Percentiles rank a stretch among this genome's conserved stretches.
Evolutionary conservation across 1,140 invertebrate genomes (phyloP).

Genomic region (Bombus difficillimus): DNA sequence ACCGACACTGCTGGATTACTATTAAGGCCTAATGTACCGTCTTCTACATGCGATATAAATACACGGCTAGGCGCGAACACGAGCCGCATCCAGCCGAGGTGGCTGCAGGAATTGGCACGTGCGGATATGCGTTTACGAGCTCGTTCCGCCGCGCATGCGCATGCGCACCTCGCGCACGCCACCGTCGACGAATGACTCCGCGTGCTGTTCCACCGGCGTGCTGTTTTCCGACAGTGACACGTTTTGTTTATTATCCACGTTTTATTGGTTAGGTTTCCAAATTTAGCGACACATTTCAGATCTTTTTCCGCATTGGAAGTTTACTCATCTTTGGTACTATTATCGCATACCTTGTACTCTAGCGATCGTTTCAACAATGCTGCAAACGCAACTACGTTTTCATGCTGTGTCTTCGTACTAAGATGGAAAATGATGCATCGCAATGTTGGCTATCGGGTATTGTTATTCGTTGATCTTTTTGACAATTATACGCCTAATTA

Average conservation of each 20-base stretch:
- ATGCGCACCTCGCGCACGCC: not conserved
- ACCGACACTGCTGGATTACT: constrained; percentile 35
- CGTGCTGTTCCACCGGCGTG: not conserved
- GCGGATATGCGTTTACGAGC: constrained; percentile 2
- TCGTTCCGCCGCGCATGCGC: not conserved
- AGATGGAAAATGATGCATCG: not conserved
- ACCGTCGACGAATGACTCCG: not conserved
- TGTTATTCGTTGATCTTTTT: not conserved
- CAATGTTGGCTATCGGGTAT: too few relatives aligned
- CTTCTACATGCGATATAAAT: constrained; percentile 39
- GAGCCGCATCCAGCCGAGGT: constrained; percentile 19
- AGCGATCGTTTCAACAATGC: not conserved
- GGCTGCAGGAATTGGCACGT: constrained; percentile 26
- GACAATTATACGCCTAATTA: not conserved
- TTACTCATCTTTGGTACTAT: not conserved
- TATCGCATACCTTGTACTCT: too few relatives aligned
- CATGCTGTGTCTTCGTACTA: not conserved
- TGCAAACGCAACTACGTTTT: not conserved
- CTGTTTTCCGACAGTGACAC: not conserved
- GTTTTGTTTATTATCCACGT: not conserved
- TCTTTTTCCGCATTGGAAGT: not conserved
- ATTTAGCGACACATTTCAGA: not conserved
- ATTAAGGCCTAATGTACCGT: constrained; percentile 23
- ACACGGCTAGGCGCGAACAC: constrained; percentile 1
- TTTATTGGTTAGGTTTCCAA: not conserved